phyloP scores from a whole-genome alignment of 2,797 vertebrate genomes.

The Lates japonicus region DNA sequence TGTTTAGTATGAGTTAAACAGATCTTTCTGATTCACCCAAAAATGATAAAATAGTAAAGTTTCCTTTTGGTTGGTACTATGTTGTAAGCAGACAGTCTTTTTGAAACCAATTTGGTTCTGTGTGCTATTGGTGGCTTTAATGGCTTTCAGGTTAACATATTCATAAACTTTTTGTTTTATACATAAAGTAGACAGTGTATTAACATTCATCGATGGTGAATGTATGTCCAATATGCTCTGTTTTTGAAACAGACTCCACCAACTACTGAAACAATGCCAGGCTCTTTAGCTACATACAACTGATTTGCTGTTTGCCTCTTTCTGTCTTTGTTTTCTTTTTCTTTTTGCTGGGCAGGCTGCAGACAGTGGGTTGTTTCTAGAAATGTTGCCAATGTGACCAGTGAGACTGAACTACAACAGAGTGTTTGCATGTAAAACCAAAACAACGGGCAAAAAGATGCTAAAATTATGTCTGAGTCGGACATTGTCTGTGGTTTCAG shows the following conservation, averaged over 20 bases:
- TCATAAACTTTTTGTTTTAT: neutral
- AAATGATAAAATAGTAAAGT: neutral
- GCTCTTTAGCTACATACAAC: too few species aligned
- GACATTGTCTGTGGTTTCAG: neutral
- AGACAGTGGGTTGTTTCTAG: neutral
- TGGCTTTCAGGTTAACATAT: neutral
- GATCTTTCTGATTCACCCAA: constrained; percentile 13
- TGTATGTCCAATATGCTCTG: neutral
- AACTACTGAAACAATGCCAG: too few species aligned
- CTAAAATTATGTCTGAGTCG: too few species aligned
- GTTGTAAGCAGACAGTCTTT: neutral
- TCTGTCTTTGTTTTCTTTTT: neutral
- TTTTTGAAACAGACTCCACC: too few species aligned
- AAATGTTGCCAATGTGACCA: neutral
- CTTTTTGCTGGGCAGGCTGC: neutral
- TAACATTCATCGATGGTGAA: neutral
- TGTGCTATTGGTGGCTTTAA: neutral
- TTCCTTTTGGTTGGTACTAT: constrained; percentile 2
- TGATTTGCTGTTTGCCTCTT: too few species aligned
- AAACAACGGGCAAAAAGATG: neutral
- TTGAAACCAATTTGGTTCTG: neutral
- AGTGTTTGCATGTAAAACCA: neutral
- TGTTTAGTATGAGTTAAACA: constrained; percentile 1
- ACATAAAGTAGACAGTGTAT: neutral
- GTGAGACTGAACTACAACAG: neutral